Base-by-base conservation (phyloP, 2,797 vertebrate genomes). In the Erethizon dorsatum region DNA sequence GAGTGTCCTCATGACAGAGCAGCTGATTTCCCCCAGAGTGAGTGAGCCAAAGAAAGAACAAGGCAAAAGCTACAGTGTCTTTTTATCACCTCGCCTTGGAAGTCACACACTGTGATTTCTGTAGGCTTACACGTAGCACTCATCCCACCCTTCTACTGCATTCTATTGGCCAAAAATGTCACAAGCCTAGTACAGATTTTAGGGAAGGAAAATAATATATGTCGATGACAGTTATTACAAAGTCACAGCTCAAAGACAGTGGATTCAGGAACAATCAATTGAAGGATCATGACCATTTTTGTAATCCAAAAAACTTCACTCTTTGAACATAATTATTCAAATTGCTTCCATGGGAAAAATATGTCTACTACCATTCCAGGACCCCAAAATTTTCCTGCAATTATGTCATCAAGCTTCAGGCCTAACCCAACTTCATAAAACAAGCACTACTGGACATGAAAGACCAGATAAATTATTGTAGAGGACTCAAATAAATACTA, bases 171-270 rank as follows among this genome's bases (percentile, higher is more conserved):
- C 57, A 77, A 65, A 83, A 84, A 84, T 77, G 37, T 67, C 50
- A 50, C 33, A 77, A 83, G 22, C 5, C 71, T 71, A 67, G 69
- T 77, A 83, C 57, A 50, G 59, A 67, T 77, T 67, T 65, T 84
- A 83, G 2, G 59, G 26, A 20, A 77, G 69, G 8, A 89, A 75
- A 83, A 77, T 56, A 47, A 50, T 57, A 83, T 33, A 3, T 94
- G 41, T 56, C 65, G 22, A 52, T 37, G 15, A 8, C 28, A 47
- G 31, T 54, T 56, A 41, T 24, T 50, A 31, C 80, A 78, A 45
- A 47, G 31, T 78, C 50, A 84, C 79, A 90, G 47, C 17, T 41
- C 93, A 59, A 80, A 88, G 93, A 90, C 7, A 47, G 15, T 90
- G 50, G 79, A 78, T 57, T 67, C 80, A 84, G 52, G 50, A n/a